Conservation (phyloP, 2,888 invertebrate genomes). For the Magallana nippona region DNA sequence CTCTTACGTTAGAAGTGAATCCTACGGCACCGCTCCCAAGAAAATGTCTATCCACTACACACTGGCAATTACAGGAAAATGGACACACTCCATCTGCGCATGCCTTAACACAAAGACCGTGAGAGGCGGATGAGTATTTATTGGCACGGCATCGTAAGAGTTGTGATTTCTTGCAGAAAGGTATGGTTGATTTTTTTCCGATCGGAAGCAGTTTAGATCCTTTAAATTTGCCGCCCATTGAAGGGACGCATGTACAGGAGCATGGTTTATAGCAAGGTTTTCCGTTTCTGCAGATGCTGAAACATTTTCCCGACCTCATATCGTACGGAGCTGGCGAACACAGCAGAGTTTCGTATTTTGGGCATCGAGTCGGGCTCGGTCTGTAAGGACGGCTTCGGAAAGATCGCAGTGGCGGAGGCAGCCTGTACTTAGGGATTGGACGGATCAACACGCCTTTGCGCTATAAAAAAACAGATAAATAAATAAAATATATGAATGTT, state of each 20-base stretch:
- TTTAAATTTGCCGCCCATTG: conserved; percentile 4
- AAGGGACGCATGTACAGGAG: conserved; percentile 36
- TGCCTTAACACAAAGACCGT: conserved; percentile 36
- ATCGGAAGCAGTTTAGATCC: conserved; percentile 36
- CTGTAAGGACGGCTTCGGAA: neutral
- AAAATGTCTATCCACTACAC: conserved; percentile 12
- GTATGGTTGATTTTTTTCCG: conserved; percentile 38
- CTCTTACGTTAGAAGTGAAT: neutral
- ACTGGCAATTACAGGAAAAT: conserved; percentile 45
- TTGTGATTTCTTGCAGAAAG: conserved; percentile 35
- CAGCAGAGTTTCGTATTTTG: conserved; percentile 13
- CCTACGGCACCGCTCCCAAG: neutral
- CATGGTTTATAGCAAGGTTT: conserved; percentile 46
- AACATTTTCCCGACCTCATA: conserved; percentile 33
- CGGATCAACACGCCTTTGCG: neutral
- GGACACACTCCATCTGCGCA: conserved; percentile 49
- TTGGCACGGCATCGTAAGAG: conserved; percentile 36
- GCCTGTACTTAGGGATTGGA: neutral
- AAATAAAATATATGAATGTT: too few relatives aligned
- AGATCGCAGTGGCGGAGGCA: neutral
- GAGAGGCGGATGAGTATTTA: neutral
- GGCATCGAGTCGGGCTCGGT: conserved; percentile 3
- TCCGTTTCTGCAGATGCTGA: conserved; percentile 42
- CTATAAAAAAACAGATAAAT: neutral
- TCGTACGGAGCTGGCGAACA: neutral